Evolutionary conservation across 2,113 vertebrate species (phyloP).

Genomic region (Turdus rufiventris): DNA sequence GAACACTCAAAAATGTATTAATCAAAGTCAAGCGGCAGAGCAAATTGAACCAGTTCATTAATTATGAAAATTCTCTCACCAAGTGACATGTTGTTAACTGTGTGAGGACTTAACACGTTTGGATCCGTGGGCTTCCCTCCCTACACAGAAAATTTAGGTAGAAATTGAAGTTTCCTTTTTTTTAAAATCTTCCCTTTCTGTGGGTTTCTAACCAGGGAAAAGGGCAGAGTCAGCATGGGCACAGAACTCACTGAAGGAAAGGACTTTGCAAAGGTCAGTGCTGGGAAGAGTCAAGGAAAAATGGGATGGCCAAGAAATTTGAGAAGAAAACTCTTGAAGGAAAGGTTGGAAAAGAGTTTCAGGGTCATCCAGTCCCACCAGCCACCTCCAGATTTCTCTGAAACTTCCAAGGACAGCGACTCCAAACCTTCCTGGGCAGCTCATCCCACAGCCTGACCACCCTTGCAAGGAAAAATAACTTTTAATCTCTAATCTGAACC

Average conservation of each 20-base stretch:
- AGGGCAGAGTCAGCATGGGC: rapidly evolving
- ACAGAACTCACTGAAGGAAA: background rate
- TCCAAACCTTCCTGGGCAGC: background rate
- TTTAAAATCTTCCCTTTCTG: background rate
- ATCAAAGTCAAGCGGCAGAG: conserved; percentile 78
- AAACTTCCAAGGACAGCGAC: rapidly evolving
- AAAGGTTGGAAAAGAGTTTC: background rate
- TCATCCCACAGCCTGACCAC: background rate
- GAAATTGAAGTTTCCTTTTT: background rate
- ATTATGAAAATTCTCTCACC: conserved; percentile 79
- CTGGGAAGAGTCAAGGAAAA: background rate
- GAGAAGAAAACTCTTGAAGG: background rate
- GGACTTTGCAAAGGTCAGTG: background rate
- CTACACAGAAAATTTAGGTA: background rate
- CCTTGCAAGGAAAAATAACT: rapidly evolving
- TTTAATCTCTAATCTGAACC: background rate
- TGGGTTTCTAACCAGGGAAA: background rate
- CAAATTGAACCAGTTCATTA: conserved; percentile 81
- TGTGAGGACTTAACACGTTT: conserved; percentile 69
- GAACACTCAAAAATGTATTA: conserved; percentile 73
- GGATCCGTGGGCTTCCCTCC: conserved; percentile 1
- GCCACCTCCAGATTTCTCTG: background rate
- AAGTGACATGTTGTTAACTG: conserved; percentile 77
- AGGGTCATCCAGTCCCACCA: background rate
- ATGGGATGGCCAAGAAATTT: background rate